These are phyloP conservation scores for Pelvicachromis taeniatus DNA, from an alignment of 2,113 vertebrate genomes.

Conservation along the genomic window DNA sequence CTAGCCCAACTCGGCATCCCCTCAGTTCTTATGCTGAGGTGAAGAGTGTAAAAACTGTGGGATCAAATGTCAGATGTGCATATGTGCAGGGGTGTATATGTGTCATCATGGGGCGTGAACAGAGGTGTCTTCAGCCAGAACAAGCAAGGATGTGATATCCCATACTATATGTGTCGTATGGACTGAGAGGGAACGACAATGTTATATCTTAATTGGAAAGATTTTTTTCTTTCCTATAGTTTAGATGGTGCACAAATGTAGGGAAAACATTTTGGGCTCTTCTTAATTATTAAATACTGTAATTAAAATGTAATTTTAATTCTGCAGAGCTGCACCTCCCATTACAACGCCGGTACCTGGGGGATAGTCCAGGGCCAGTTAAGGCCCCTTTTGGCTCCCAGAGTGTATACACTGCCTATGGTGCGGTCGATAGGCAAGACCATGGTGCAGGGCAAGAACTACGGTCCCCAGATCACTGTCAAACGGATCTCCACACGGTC, in stretches of 20 bases:
- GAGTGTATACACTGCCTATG: constrained; percentile 78
- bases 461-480: constrained; percentile 80
- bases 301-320: not conserved
- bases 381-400: constrained; percentile 75
- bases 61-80: not conserved
- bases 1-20: not conserved
- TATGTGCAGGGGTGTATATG: not conserved
- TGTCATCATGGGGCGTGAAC: not conserved
- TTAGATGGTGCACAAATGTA: not conserved
- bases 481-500: constrained; percentile 79
- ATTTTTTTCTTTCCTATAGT: not conserved
- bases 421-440: constrained; percentile 80
- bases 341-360: constrained; percentile 75
- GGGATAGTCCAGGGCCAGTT: constrained; percentile 78
- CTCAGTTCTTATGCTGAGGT: not conserved
- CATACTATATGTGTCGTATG: not conserved
- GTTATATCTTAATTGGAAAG: not conserved
- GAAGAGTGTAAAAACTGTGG: not conserved
- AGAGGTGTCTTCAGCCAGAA: not conserved
- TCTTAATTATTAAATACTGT: not conserved
- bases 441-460: constrained; percentile 82
- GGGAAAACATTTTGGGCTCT: not conserved
- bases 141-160: not conserved
- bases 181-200: not conserved
- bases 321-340: constrained; percentile 70